Conservation (phyloP, 2,113 vertebrate species). For the Neolamprologus falcicula region DNA sequence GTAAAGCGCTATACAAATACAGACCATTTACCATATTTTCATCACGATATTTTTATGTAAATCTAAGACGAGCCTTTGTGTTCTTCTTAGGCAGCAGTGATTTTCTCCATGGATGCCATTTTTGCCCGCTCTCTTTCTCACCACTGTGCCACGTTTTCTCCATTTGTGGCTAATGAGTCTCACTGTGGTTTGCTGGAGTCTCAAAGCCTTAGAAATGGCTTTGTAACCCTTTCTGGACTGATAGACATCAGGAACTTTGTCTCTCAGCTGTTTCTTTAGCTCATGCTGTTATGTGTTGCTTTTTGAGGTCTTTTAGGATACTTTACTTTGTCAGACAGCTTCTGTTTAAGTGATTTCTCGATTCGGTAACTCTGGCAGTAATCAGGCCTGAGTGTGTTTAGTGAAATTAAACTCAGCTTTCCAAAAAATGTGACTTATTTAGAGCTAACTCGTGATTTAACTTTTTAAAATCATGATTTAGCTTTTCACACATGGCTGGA, state of each 20-base stretch:
- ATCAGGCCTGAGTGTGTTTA: background rate
- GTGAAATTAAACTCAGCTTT: background rate
- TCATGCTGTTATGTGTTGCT: background rate
- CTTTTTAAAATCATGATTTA: fast-evolving
- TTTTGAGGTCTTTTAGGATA: background rate
- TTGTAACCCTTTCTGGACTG: background rate
- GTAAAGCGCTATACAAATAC: too few species aligned
- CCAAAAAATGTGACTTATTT: background rate
- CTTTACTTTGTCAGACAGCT: background rate
- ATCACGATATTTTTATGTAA: background rate
- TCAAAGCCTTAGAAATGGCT: background rate
- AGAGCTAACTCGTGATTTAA: background rate
- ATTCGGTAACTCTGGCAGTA: background rate
- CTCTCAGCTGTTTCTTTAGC: background rate
- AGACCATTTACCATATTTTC: background rate
- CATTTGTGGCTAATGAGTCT: background rate
- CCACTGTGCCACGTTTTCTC: background rate
- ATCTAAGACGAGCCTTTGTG: background rate
- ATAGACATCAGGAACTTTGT: background rate
- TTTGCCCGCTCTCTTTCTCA: fast-evolving
- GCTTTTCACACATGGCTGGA: background rate
- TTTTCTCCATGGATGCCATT: background rate
- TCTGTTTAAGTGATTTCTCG: background rate
- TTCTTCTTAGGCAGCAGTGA: background rate
- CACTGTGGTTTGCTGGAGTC: background rate